Evolutionary conservation across 2,797 vertebrate genomes (phyloP), one percentile per base, ranked within the genome.

Genomic region (Myripristis murdjan): DNA sequence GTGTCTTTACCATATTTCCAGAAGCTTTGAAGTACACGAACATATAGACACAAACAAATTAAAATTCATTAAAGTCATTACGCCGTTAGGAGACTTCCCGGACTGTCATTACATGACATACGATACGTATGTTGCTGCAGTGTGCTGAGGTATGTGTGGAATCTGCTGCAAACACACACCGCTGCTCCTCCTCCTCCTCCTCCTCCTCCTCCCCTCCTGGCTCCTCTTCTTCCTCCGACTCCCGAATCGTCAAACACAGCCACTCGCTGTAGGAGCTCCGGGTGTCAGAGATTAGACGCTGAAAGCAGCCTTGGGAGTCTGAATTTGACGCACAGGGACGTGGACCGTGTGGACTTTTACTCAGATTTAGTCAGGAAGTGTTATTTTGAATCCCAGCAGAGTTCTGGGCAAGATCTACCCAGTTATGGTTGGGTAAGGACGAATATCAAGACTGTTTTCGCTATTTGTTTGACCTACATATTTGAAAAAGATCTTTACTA

Each of bases 71-170:
- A 81, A 64, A 60, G 62, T 80, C 79, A 86, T 89, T 87, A 86
- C 75, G 37, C 55, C 1, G 5, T 73, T 14, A 64, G 77, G 82
- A 83, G 68, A 52, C 63, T 86, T 85, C 84, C 71, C 84, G 87
- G 65, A 75, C 64, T 84, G 79, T 91, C 86, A 85, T 88, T 87
- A 87, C 70, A 82, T 82, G 79, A 61, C 24, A n/a, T 3, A 74
- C 69, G n/a, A n/a, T n/a, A n/a, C 89, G 84, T 91, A 88, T 89
- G 87, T 92, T 92, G 82, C 86, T 90, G 71, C 87, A 82, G 80
- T 20, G 78, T 59, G 82, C 37, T 73, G n/a, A 89, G 82, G 82
- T 87, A 94, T 94, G 85, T 82, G 73, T 77, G 89, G 91, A 93
- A 91, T 93, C 83, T 77, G 77, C 66, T 43, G 51, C 55, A 24